Evolutionary conservation across 92 coral and sea anemone genomes (phyloP), one percentile per base, ranked within the genome.

Genomic region (Heliopora coerulea): DNA sequence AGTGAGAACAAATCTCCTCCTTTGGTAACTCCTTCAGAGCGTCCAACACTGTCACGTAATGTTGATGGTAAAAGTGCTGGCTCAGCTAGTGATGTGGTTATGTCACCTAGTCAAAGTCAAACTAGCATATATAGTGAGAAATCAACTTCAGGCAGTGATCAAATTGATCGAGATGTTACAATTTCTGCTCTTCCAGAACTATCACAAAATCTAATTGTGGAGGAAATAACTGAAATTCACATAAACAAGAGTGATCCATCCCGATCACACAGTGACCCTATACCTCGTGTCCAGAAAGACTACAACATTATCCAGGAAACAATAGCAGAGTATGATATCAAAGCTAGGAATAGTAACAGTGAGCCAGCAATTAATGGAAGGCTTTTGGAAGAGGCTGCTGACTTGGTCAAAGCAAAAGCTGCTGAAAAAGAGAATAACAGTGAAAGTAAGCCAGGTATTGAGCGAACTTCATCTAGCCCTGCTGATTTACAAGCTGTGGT

Each of bases 231-330:
- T n/a, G n/a, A n/a, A n/a, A n/a, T n/a, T n/a, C n/a, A n/a, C n/a
- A n/a, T n/a, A n/a, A n/a, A n/a, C n/a, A n/a, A n/a, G n/a, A n/a
- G n/a, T n/a, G n/a, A n/a, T n/a, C 88, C 86, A 54, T 62, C 75
- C 49, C 75, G 99, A 46, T 95, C 91, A 23, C 99, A 88, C 50
- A 95, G 99, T 64, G 99, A 95, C 64, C 99, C 96, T 17, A 89
- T 86, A 70, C 80, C 73, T 29, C 95, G 96, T 32, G 84, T 82
- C 28, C 68, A 78, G 57, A 84, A 89, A 61, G 96, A 87, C 59
- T 83, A 84, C 49, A 82, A 84, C 9, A 85, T 86, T 8, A 82
- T 95, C 27, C 82, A 86, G 10, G 92, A 95, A 37, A 85, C 99
- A 21, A 87, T 95, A 21, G 87, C 97, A 6, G 97, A 91, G 58